phyloP scores from a whole-genome alignment of 1,140 invertebrate genomes.

The Dryas iulia region DNA sequence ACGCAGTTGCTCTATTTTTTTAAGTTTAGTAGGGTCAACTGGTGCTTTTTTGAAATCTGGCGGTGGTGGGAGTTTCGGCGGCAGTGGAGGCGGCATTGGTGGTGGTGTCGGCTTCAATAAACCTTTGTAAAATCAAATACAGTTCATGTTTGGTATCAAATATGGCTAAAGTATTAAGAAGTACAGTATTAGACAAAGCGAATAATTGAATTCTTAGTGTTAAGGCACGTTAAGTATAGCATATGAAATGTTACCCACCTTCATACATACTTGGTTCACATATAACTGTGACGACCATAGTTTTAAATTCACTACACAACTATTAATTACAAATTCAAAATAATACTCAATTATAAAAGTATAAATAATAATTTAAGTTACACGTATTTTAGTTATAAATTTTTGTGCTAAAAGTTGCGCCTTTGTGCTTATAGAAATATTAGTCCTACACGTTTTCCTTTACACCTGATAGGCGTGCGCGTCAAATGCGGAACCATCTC shows the following conservation, averaged over 20 bases:
- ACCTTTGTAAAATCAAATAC: slow-evolving; percentile 44
- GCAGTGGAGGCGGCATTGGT: slow-evolving; percentile 82
- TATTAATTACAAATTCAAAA: neutral
- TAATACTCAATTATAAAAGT: too few relatives aligned
- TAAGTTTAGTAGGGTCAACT: slow-evolving; percentile 79
- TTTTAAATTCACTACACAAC: neutral
- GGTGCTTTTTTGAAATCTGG: slow-evolving; percentile 79
- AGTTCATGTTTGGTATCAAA: neutral
- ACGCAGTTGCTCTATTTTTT: slow-evolving; percentile 83
- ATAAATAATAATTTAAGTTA: neutral
- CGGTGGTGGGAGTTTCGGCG: slow-evolving; percentile 87
- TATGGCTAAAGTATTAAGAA: too few relatives aligned
- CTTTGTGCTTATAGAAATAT: neutral
- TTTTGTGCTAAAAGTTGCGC: neutral
- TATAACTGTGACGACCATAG: neutral
- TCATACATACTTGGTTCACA: slow-evolving; percentile 14
- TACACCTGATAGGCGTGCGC: slow-evolving; percentile 64
- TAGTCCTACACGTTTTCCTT: slow-evolving; percentile 28
- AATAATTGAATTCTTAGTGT: too few relatives aligned
- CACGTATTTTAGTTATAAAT: neutral
- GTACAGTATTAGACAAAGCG: too few relatives aligned
- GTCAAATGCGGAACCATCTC: slow-evolving; percentile 66
- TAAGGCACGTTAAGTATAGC: neutral
- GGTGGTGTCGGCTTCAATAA: slow-evolving; percentile 75
- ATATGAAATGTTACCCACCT: slow-evolving; percentile 15